Base-by-base conservation (phyloP, 2,113 vertebrate genomes). In the Taurulus bubalis region DNA sequence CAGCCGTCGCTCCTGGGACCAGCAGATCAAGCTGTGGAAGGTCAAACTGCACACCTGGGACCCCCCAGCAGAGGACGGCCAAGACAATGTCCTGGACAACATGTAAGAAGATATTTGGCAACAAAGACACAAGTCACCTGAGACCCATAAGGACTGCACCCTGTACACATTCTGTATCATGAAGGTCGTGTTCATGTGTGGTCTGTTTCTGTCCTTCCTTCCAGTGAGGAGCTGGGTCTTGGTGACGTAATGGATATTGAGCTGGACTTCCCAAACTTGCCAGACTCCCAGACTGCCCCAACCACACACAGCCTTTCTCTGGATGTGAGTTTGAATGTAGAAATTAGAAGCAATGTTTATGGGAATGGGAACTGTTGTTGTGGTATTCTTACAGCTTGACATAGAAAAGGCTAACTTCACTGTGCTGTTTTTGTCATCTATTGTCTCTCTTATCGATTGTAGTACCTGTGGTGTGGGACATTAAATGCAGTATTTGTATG, bases 1-100 rank as follows among this genome's bases (percentile, higher is more conserved):
- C 66, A 99, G 98, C 85, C 97, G 98, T 0, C 96, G 98, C 40
- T 99, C 98, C 0, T 99, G 98, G 98, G 98, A 99, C 92, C 98
- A 99, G 87, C 98, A 99, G 72, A 98, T 99, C 77, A 98, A 96
- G 59, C 93, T 99, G 16, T 99, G 98, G 98, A 97, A 96, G 81
- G 97, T 99, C 77, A 97, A 97, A 0, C 80, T 99, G 67, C 98
- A 99, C 30, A 95, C 95, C 0, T 99, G 98, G 98, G 98, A 99
- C 78, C 98, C 98, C 30, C 97, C 95, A 8, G 66, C 94, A 0
- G 73, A 95, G 56, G 95, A 93, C 58, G 93, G 92, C 60, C 92
- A 93, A 55, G 96, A 97, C 30, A 91, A 92, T 77, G 94, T 95
- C 42, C 87, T 95, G 4, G 92, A 97, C 70, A 93, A 95, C 70